Evolutionary conservation across 2,113 vertebrate genomes (phyloP).

Genomic region (Ranitomeya variabilis): DNA sequence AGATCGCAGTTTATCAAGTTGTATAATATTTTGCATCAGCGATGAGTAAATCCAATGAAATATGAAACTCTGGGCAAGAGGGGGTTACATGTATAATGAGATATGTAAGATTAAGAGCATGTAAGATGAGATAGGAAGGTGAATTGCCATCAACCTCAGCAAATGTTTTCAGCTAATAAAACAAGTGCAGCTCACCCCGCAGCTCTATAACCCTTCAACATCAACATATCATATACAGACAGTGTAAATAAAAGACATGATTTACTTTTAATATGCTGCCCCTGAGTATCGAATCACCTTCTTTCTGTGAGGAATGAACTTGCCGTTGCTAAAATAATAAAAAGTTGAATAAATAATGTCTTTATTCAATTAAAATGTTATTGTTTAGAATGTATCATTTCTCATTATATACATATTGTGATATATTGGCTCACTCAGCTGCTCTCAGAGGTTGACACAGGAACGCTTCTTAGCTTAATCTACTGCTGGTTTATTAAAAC

Average conservation of each 20-base stretch:
- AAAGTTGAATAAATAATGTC: background rate
- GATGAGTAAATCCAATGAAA: background rate
- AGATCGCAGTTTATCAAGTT: background rate
- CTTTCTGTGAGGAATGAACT: background rate
- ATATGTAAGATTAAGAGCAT: too few relatives aligned
- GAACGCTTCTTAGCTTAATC: too few relatives aligned
- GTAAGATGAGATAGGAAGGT: background rate
- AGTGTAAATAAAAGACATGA: background rate
- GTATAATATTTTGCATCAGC: background rate
- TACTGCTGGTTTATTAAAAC: too few relatives aligned
- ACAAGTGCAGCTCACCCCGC: background rate
- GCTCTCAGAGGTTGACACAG: too few relatives aligned
- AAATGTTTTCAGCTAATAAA: background rate
- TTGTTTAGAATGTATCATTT: too few relatives aligned
- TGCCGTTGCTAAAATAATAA: background rate
- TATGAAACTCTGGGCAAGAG: background rate
- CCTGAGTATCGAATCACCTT: background rate
- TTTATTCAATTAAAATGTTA: too few relatives aligned
- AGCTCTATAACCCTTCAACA: background rate
- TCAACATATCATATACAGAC: background rate
- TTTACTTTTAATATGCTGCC: background rate
- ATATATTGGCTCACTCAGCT: too few relatives aligned
- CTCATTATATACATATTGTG: too few relatives aligned
- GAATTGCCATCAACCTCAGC: background rate
- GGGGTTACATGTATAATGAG: background rate